Evolutionary conservation across 2,797 vertebrate genomes (phyloP), one percentile per base, ranked within the genome.

Genomic region (Phylloscopus collybita): DNA sequence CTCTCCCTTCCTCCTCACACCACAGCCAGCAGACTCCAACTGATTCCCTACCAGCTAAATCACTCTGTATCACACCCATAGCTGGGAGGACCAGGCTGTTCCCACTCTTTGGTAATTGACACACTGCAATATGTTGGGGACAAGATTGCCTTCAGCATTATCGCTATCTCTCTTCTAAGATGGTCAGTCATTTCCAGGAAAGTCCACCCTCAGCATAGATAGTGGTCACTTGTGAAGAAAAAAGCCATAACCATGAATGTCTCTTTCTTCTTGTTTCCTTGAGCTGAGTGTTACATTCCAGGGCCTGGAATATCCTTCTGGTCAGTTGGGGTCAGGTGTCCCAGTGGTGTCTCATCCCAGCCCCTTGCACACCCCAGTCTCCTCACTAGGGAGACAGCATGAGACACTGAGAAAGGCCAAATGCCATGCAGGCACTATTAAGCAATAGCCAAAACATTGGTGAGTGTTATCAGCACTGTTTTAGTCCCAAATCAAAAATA

Each of bases 351-450:
- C 53, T 40, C 47, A 26, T 29, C 3, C 19, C 66, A 78, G 19
- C 9, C 44, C 86, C 42, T 82, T 79, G n/a, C 34, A 19, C 15
- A 42, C 6, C 16, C 19, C 44, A 67, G 13, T 11, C 27, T 20
- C 0, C 17, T 70, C 8, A 0, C 12, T 54, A 49, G 8, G 6
- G 27, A 54, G 27, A 16, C 64, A 75, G 29, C 0, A 0, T 12
- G 59, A 75, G 60, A 83, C 82, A 30, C 22, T 44, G 27, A 50
- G n/a, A 20, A 49, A 57, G 3, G 22, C 12, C 19, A 47, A 1
- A 20, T 26, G 16, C 25, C 16, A 1, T 29, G 6, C 16, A 45
- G 44, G 10, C 56, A 32, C 54, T 40, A 12, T 27, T 53, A 61
- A 53, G 19, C 38, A 66, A 12, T 1, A 86, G 8, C 26, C 22